Percentiles rank a stretch among this genome's conserved stretches.
phyloP scores from a whole-genome alignment of 2,797 vertebrate species.

The Bradypodion ventrale region DNA sequence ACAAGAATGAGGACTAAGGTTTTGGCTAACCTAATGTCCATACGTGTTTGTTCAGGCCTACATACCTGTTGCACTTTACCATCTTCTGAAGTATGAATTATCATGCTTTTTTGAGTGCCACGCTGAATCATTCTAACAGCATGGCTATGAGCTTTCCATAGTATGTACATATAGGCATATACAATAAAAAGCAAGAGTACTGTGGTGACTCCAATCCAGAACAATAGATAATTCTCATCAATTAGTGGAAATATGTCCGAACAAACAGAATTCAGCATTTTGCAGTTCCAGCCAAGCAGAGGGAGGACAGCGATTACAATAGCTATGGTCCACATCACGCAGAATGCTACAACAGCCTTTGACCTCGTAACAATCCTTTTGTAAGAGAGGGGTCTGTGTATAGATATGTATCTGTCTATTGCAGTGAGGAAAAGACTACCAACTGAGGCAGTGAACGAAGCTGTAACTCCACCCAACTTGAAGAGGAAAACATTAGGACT shows the following conservation, averaged over 20 bases:
- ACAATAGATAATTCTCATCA: constrained; percentile 96
- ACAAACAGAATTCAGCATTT: constrained; percentile 91
- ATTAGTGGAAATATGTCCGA: constrained; percentile 99
- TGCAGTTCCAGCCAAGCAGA: constrained; percentile 99
- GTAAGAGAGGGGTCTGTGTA: constrained; percentile 95
- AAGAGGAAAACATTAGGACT: constrained; percentile 96
- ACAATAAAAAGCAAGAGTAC: constrained; percentile 95
- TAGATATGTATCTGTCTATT: constrained; percentile 98
- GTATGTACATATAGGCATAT: constrained; percentile 98
- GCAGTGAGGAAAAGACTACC: constrained; percentile 99
- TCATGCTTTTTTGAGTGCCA: constrained; percentile 96
- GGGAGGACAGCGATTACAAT: constrained; percentile 96
- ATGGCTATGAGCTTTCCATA: constrained; percentile 98
- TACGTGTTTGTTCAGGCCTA: constrained; percentile 94
- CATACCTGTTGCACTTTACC: constrained; percentile 95
- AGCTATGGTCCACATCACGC: constrained; percentile 98
- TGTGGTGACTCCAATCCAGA: constrained; percentile 97
- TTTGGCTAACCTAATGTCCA: constrained; percentile 99
- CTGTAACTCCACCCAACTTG: constrained; percentile 96
- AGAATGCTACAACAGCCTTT: constrained; percentile 98
- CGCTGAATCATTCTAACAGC: constrained; percentile 96
- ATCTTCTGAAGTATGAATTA: constrained; percentile 92
- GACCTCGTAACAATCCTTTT: constrained; percentile 97
- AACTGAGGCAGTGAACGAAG: constrained; percentile 96
- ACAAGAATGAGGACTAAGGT: constrained; percentile 97